phyloP scores from a whole-genome alignment of 1,140 invertebrate genomes.

The Chionoecetes opilio region DNA sequence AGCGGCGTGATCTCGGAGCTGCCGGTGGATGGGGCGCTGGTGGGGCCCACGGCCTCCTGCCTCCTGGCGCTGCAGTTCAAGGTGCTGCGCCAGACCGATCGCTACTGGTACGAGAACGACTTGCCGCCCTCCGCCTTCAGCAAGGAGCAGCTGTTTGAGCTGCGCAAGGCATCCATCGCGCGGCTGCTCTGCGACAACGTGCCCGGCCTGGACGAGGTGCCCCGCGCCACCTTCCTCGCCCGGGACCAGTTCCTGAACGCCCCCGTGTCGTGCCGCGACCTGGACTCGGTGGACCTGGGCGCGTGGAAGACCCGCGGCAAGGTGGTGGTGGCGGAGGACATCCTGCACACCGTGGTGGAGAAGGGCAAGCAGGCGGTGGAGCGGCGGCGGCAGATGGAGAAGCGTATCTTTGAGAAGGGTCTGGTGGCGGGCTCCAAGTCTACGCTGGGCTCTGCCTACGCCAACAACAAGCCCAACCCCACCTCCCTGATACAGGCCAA shows the following conservation, averaged over 20 bases:
- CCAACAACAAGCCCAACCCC: conserved; percentile 85
- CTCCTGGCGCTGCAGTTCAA: conserved; percentile 94
- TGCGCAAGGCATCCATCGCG: conserved; percentile 92
- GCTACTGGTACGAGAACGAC: conserved; percentile 93
- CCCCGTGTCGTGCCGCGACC: conserved; percentile 71
- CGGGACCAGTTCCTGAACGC: conserved; percentile 91
- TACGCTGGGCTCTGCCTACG: conserved; percentile 84
- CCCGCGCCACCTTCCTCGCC: conserved; percentile 87
- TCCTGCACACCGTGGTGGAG: conserved; percentile 77
- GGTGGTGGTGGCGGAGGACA: conserved; percentile 78
- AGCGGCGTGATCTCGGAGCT: conserved; percentile 92
- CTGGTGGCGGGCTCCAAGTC: conserved; percentile 84
- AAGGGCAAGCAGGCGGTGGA: conserved; percentile 80
- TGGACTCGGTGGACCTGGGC: conserved; percentile 67
- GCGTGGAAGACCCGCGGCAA: conserved; percentile 80
- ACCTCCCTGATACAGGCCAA: conserved; percentile 85
- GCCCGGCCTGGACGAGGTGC: conserved; percentile 85
- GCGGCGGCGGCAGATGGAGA: conserved; percentile 79
- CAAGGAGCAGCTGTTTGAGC: conserved; percentile 91
- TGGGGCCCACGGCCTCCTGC: conserved; percentile 94
- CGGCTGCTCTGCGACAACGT: conserved; percentile 95
- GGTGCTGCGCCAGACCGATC: conserved; percentile 90
- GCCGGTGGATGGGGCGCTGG: conserved; percentile 87
- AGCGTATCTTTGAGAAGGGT: conserved; percentile 82
- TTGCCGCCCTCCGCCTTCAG: conserved; percentile 88